phyloP scores from a whole-genome alignment of 2,113 vertebrate species.

The Hymenochirus boettgeri region DNA sequence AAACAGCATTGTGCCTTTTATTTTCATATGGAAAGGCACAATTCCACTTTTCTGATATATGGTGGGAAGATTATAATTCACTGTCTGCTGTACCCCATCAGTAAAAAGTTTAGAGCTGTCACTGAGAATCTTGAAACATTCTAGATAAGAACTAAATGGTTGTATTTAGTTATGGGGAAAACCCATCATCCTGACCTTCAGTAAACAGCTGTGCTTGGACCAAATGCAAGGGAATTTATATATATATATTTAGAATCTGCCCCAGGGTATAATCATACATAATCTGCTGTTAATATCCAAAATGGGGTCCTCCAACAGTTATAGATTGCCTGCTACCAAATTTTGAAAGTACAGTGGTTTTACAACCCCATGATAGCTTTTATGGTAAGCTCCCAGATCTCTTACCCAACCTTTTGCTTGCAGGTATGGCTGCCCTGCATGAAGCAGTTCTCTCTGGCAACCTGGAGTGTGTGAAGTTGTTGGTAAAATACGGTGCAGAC shows the following conservation, averaged over 20 bases:
- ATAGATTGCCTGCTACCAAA: no score
- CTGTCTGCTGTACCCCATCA: neutral
- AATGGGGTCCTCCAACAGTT: no score
- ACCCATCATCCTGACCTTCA: neutral
- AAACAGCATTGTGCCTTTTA: no score
- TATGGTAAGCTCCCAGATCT: neutral
- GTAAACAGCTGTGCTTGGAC: neutral
- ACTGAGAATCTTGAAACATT: conserved; percentile 1
- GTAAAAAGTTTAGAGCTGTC: neutral
- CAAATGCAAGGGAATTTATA: neutral
- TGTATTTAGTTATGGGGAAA: conserved; percentile 3
- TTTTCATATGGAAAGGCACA: no score
- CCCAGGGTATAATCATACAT: no score
- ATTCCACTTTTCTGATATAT: no score
- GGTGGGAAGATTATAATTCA: no score
- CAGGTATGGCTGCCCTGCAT: conserved; percentile 86
- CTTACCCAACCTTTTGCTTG: neutral
- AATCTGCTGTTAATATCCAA: no score
- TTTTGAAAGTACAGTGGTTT: no score
- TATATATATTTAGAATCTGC: no score
- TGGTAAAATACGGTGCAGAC: conserved; percentile 77
- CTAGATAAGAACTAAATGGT: neutral
- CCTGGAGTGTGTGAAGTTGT: conserved; percentile 87
- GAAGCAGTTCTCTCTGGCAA: conserved; percentile 89
- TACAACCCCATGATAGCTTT: no score